These are phyloP conservation scores for Petrocephalus sullivani DNA, from an alignment of 2,797 vertebrate genomes.

Conservation along the genomic window DNA sequence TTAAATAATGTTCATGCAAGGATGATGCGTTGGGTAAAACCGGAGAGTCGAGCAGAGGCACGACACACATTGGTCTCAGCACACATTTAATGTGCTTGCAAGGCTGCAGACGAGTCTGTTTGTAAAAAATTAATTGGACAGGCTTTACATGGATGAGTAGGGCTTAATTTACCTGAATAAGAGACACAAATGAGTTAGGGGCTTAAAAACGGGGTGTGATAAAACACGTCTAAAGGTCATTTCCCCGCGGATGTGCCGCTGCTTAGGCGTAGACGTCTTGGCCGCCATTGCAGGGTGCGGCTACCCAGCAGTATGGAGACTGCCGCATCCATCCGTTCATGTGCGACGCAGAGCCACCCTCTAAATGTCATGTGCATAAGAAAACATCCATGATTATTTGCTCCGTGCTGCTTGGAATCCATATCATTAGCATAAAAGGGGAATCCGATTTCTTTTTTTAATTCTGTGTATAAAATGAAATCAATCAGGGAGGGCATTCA, in stretches of 20 bases:
- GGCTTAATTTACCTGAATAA: slow-evolving; percentile 60
- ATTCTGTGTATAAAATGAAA: slow-evolving; percentile 48
- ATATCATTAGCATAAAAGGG: slow-evolving; percentile 61
- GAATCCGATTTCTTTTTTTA: slow-evolving; percentile 55
- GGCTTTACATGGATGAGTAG: slow-evolving; percentile 54
- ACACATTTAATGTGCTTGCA: slow-evolving; percentile 18
- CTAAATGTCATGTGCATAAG: slow-evolving; percentile 62
- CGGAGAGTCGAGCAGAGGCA: background rate
- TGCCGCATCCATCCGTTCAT: slow-evolving; percentile 46
- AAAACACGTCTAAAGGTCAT: slow-evolving; percentile 57
- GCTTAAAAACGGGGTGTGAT: slow-evolving; percentile 50
- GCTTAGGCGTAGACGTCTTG: slow-evolving; percentile 47
- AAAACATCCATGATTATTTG: slow-evolving; percentile 59
- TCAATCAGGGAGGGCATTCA: slow-evolving; percentile 47
- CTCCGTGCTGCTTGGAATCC: slow-evolving; percentile 51
- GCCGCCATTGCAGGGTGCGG: slow-evolving; percentile 27
- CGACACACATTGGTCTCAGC: background rate
- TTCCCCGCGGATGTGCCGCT: slow-evolving; percentile 47
- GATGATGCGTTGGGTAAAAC: background rate
- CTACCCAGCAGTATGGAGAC: slow-evolving; percentile 34
- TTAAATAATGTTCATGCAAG: background rate
- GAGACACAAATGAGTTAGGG: slow-evolving; percentile 53
- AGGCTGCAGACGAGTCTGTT: slow-evolving; percentile 34
- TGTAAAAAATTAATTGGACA: slow-evolving; percentile 53
- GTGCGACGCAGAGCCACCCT: slow-evolving; percentile 46